These are phyloP conservation scores for Tachystola acroxantha DNA, from an alignment of 2,888 invertebrate species.

Conservation along the genomic window DNA sequence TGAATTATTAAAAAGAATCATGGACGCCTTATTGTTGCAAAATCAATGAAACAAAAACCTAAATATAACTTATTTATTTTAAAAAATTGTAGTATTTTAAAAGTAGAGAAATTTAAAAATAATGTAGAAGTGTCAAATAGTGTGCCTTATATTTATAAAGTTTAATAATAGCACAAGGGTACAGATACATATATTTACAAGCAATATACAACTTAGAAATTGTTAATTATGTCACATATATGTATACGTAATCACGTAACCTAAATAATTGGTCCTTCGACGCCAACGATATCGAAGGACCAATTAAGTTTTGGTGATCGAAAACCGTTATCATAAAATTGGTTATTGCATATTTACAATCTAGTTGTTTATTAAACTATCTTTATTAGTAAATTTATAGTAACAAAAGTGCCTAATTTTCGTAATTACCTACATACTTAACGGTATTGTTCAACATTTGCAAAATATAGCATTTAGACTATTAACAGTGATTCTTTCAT, in stretches of 20 bases:
- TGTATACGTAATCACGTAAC: too few relatives aligned
- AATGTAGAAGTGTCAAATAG: conserved; percentile 39
- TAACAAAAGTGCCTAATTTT: background rate
- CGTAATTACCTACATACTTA: background rate
- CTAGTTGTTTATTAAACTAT: too few relatives aligned
- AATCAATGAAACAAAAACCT: background rate
- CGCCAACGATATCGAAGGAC: too few relatives aligned
- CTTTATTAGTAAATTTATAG: too few relatives aligned
- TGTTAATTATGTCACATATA: background rate
- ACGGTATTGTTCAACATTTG: background rate
- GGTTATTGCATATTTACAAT: too few relatives aligned
- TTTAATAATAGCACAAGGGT: conserved; percentile 21
- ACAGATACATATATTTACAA: conserved; percentile 14
- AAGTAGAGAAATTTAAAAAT: conserved; percentile 5
- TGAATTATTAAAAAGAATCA: background rate
- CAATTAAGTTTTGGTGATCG: too few relatives aligned
- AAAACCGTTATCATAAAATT: too few relatives aligned
- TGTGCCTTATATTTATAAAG: conserved; percentile 46
- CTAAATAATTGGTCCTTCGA: too few relatives aligned
- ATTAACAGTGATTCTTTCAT: too few relatives aligned
- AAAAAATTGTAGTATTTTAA: conserved; percentile 2
- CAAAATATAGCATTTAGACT: background rate
- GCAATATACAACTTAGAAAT: background rate
- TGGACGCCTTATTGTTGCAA: conserved; percentile 2
- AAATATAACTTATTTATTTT: conserved; percentile 3